Base-by-base conservation (phyloP, 2,888 invertebrate species). In the Herminia tarsipennalis region DNA sequence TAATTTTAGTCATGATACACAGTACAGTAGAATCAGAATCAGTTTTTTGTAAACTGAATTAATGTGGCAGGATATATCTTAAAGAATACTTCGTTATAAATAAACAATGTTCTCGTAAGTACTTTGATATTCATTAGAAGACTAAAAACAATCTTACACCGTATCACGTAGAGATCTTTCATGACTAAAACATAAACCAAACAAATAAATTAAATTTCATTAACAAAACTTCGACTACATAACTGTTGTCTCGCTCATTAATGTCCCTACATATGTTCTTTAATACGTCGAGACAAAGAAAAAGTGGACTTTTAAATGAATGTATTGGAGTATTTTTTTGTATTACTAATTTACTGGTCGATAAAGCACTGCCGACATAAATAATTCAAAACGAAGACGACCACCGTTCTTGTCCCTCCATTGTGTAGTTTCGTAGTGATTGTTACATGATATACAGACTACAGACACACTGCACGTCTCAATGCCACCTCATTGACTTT, bases 321-420 rank as follows among this genome's bases (percentile, higher is more conserved):
- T 64, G 60, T 70, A 63, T 65, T 69, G 63, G 54, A 64, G 47
- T 33, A 25, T 14, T 17, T 85, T 60, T 86, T 85, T 84, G 78
- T 82, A 73, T 73, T 59, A 72, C 80, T 83, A 86, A 88, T 87
- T 86, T 83, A 83, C 80, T 81, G 78, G 44, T 72, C 69, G 67
- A 74, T 77, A 81, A 85, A 83, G 79, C 81, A 66, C 69, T 58
- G 71, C 77, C 78, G 80, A 72, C 83, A 90, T 90, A 82, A 83
- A 90, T 90, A 81, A 88, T 89, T 88, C 88, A 90, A 80, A 75
- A 67, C 73, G 64, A 73, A 75, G 73, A 72, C 76, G 73, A 74
- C 76, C 69, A 76, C 76, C 77, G 78, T 85, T 86, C 81, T 85
- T 85, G 81, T 73, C 54, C 51, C 57, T 69, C 81, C 66, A 83